Base-by-base conservation (phyloP, 2,797 vertebrate species). In the Prunella strophiata region DNA sequence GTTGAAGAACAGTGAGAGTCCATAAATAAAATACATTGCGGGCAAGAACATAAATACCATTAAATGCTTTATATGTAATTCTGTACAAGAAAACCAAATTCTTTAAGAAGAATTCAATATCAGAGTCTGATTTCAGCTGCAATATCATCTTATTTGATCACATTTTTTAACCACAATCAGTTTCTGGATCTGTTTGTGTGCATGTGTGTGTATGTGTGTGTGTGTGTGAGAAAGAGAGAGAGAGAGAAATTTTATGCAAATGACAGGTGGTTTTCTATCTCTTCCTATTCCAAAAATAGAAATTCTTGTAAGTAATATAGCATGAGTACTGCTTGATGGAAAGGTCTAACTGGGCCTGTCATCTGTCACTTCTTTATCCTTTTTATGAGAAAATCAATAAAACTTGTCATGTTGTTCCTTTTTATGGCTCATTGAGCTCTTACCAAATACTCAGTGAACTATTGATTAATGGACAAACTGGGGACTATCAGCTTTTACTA, bases 361-460 rank as follows among this genome's bases (percentile, higher is more conserved):
- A 93, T 85, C 85, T 82, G 50, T 93, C 78, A 90, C 59, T 94
- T 93, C 45, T 94, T 88, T 71, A 93, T 74, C 20, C 16, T 89
- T 93, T 96, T 92, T 71, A 88, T 92, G 38, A 85, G 82, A 72
- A 25, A 89, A 94, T 93, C 92, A 95, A 88, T 93, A 94, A 55
- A 91, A 90, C 38, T 88, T 96, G 91, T 85, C 81, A 95, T 89
- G 79, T 93, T 93, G 71, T 55, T 83, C 78, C 15, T 92, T 85
- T 91, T 92, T 91, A 77, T 80, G 77, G 84, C 85, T 96, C 62
- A 95, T 80, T 87, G 77, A 82, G 54, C 38, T 72, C 71, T 91
- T 89, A 74, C 52, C 91, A 76, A 87, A 94, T 84, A 94, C 81
- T 83, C 79, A 68, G 51, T 70, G 87, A 96, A 78, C 82, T 73